Evolutionary conservation across 1,140 invertebrate genomes (phyloP).

Genomic region (Probaryconus sp.): DNA sequence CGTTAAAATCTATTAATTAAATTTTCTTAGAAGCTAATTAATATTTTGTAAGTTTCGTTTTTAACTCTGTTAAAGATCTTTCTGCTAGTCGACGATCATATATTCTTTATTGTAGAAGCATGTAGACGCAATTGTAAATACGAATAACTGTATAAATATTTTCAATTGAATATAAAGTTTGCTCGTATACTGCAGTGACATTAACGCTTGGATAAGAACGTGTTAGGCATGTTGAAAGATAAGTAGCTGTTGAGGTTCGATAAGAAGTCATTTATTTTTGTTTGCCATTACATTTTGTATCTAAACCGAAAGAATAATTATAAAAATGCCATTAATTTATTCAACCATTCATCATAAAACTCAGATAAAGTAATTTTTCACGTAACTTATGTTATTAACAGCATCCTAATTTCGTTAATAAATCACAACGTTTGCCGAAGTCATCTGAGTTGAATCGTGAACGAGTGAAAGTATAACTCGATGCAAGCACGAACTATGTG

Average conservation of each 20-base stretch:
- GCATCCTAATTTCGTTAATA: conserved; percentile 31
- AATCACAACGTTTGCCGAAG: conserved; percentile 22
- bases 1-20: too few relatives aligned
- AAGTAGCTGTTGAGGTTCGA: conserved; percentile 8
- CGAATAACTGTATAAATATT: conserved; percentile 25
- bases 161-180: conserved; percentile 19
- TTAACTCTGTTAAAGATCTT: conserved; percentile 6
- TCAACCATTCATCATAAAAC: conserved; percentile 14
- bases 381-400: conserved; percentile 27
- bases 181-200: conserved; percentile 26
- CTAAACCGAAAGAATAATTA: conserved; percentile 14
- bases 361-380: conserved; percentile 18
- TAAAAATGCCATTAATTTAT: conserved; percentile 19
- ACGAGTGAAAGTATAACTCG: conserved; percentile 60
- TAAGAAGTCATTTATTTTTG: conserved; percentile 19
- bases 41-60: too few relatives aligned
- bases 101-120: conserved; percentile 15
- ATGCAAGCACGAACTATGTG: conserved; percentile 26
- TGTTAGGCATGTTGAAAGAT: conserved; percentile 15
- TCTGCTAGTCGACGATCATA: conserved; percentile 1
- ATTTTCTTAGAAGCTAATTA: too few relatives aligned
- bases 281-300: conserved; percentile 4
- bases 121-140: conserved; percentile 23
- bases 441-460: conserved; percentile 28
- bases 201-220: conserved; percentile 43